A percentile compares a stretch with the other conserved stretches of the same genome.
phyloP scores from a whole-genome alignment of 2,888 invertebrate species.

The Lasioglossum zephyrum region DNA sequence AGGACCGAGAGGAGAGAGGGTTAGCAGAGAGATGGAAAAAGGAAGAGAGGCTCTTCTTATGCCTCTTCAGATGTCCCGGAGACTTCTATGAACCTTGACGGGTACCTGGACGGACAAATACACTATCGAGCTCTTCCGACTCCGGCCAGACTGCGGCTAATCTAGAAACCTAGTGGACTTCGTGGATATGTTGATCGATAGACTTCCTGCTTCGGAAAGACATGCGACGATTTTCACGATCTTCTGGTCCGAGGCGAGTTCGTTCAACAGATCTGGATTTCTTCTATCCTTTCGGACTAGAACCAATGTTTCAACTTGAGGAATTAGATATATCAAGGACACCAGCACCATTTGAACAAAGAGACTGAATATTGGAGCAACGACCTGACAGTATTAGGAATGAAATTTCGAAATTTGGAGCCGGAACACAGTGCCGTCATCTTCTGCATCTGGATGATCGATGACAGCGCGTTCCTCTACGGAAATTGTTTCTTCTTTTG shows the following conservation, averaged over 20 bases:
- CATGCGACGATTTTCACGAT: background rate
- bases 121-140: slow-evolving; percentile 37
- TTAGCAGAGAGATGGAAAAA: slow-evolving; percentile 12
- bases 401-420: background rate
- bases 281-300: background rate
- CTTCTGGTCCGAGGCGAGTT: background rate
- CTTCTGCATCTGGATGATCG: background rate
- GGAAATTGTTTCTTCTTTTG: background rate
- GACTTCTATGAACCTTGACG: slow-evolving; percentile 52
- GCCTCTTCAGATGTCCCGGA: slow-evolving; percentile 50
- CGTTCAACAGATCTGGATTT: background rate
- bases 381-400: background rate
- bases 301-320: no score
- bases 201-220: background rate
- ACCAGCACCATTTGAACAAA: background rate
- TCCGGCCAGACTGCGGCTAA: slow-evolving; percentile 39
- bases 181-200: background rate
- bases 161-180: slow-evolving; percentile 11
- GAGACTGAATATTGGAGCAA: background rate
- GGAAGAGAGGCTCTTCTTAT: slow-evolving; percentile 19
- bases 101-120: slow-evolving; percentile 42
- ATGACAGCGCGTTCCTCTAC: slow-evolving; percentile 4
- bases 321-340: no score
- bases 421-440: background rate
- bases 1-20: background rate